Evolutionary conservation across 2,113 vertebrate species (phyloP).

Genomic region (Nothocercus nigrocapillus): DNA sequence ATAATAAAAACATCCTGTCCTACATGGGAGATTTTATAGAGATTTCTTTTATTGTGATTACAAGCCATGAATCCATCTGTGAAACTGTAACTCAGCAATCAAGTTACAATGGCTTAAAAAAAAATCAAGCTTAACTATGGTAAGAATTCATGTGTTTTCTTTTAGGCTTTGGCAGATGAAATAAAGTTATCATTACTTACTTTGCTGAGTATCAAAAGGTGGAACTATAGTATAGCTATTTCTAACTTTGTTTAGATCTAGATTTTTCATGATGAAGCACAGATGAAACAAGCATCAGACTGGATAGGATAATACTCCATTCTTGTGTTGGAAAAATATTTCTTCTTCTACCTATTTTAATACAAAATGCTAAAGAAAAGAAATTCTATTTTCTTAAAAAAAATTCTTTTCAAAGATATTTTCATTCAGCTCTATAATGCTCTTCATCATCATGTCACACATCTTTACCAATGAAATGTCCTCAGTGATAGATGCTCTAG

Average conservation of each 20-base stretch:
- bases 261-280: neutral
- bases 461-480: neutral
- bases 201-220: neutral
- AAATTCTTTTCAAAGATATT: neutral
- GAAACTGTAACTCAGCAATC: neutral
- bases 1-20: neutral
- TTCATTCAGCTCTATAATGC: neutral
- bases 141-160: neutral
- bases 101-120: neutral
- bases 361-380: neutral
- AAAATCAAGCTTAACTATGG: neutral
- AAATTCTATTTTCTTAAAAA: neutral
- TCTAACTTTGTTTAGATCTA: neutral
- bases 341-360: neutral
- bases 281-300: neutral
- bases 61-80: neutral
- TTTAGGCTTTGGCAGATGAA: neutral
- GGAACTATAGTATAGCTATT: neutral
- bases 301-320: neutral
- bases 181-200: neutral
- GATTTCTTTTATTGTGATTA: neutral
- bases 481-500: neutral
- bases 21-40: neutral
- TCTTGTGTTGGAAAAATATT: neutral
- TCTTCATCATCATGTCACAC: neutral